Evolutionary conservation across 1,140 invertebrate species (phyloP).

Genomic region (Diachasma alloeum): DNA sequence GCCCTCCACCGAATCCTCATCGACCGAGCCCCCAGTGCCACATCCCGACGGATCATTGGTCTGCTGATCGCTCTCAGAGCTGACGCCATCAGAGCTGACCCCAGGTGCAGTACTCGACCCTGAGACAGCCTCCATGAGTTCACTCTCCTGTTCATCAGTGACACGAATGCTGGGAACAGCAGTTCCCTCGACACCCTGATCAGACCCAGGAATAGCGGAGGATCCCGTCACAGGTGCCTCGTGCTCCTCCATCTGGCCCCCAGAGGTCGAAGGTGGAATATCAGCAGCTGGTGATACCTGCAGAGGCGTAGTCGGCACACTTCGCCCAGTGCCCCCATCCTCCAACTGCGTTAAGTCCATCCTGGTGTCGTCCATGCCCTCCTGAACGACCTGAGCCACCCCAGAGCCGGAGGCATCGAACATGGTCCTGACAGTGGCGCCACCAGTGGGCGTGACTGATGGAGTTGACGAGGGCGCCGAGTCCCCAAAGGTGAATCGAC

Average conservation of each 20-base stretch:
- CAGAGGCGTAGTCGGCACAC: constrained; percentile 77
- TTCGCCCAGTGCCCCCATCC: constrained; percentile 72
- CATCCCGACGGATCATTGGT: constrained; percentile 61
- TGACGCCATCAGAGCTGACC: constrained; percentile 60
- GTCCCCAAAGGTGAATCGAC: constrained; percentile 79
- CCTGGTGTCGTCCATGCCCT: constrained; percentile 80
- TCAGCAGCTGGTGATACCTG: constrained; percentile 74
- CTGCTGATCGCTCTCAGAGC: constrained; percentile 71
- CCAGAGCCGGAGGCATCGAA: constrained; percentile 54
- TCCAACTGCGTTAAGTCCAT: constrained; percentile 78
- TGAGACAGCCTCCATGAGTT: not conserved
- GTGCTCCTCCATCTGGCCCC: constrained; percentile 51
- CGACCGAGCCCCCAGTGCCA: constrained; percentile 41
- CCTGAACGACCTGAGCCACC: constrained; percentile 65
- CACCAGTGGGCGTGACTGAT: constrained; percentile 47
- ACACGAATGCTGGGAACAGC: constrained; percentile 46
- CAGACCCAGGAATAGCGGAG: constrained; percentile 36
- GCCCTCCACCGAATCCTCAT: constrained; percentile 54
- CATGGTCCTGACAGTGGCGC: constrained; percentile 49
- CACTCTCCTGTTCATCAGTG: constrained; percentile 47
- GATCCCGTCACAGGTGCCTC: constrained; percentile 45
- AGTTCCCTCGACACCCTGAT: constrained; percentile 42
- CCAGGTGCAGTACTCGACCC: constrained; percentile 27
- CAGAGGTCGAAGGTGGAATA: constrained; percentile 54
- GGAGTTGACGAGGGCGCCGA: constrained; percentile 57